Evolutionary conservation across 2,113 vertebrate species (phyloP).

Genomic region (Ptyas mucosa): DNA sequence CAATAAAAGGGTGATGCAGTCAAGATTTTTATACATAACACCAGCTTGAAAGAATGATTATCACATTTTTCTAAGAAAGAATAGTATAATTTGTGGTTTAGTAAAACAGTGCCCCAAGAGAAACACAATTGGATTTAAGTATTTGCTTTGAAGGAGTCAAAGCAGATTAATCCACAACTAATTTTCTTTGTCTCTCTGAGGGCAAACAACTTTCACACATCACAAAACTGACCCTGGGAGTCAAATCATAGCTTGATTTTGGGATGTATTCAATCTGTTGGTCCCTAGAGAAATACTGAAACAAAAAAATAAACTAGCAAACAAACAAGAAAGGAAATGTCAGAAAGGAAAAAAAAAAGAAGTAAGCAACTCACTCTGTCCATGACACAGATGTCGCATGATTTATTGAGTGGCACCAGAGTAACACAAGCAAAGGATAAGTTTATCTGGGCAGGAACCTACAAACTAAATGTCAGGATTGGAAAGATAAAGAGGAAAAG

Average conservation of each 20-base stretch:
- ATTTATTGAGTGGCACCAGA: neutral
- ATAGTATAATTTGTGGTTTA: neutral
- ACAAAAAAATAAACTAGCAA: neutral
- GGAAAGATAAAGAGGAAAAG: neutral
- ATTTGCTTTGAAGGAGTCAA: conserved; percentile 6
- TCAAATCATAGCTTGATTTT: neutral
- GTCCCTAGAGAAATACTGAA: neutral
- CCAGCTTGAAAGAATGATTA: conserved; percentile 19
- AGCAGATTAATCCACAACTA: neutral
- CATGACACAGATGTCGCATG: neutral
- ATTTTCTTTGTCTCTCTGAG: neutral
- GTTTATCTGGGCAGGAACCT: neutral
- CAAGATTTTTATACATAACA: fast-evolving
- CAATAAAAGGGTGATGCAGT: conserved; percentile 3
- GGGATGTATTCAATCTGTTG: neutral
- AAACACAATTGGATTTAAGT: neutral
- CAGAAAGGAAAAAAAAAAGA: neutral
- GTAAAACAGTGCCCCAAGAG: neutral
- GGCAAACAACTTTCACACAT: neutral
- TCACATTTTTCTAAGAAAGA: neutral
- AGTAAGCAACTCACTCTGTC: neutral
- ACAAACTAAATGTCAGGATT: neutral
- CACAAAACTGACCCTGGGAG: conserved; percentile 3
- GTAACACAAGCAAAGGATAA: neutral
- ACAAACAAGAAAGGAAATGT: neutral